Conservation (phyloP, 2,113 vertebrate species). For the Syngnathus typhle region DNA sequence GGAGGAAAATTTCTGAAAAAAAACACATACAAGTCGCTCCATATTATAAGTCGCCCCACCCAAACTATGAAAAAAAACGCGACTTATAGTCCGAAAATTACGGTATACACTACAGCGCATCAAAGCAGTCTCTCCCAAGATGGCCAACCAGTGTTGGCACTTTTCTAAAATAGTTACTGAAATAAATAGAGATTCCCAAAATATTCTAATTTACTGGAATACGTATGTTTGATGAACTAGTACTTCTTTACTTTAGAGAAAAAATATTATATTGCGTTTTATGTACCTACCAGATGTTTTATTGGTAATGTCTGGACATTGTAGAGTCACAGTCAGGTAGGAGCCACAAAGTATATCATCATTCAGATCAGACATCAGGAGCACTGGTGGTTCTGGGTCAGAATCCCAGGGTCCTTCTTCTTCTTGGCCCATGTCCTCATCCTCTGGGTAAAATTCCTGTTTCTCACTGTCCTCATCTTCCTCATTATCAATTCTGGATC, state of each 20-base stretch:
- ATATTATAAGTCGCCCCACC: no score
- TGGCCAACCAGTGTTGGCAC: no score
- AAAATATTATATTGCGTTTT: background rate
- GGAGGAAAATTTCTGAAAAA: no score
- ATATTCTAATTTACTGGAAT: background rate
- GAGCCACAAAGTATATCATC: conserved; percentile 78
- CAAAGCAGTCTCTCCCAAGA: no score
- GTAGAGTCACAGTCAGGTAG: conserved; percentile 92
- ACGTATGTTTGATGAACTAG: background rate
- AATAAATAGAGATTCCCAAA: no score
- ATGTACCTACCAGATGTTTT: conserved; percentile 62
- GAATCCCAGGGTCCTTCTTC: conserved; percentile 68
- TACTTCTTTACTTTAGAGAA: background rate
- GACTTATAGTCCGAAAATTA: no score
- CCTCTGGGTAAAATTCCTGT: conserved; percentile 78
- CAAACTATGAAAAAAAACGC: no score
- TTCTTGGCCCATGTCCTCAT: conserved; percentile 63
- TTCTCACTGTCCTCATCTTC: conserved; percentile 86
- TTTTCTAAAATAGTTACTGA: no score
- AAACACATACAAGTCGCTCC: no score
- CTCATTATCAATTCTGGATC: conserved; percentile 64
- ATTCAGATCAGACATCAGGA: conserved; percentile 71
- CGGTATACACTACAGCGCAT: no score
- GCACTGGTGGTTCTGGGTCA: conserved; percentile 70
- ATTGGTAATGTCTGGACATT: conserved; percentile 81